Evolutionary conservation across 2,797 vertebrate species (phyloP), one percentile per base, ranked within the genome.

Genomic region (Geranospiza caerulescens): DNA sequence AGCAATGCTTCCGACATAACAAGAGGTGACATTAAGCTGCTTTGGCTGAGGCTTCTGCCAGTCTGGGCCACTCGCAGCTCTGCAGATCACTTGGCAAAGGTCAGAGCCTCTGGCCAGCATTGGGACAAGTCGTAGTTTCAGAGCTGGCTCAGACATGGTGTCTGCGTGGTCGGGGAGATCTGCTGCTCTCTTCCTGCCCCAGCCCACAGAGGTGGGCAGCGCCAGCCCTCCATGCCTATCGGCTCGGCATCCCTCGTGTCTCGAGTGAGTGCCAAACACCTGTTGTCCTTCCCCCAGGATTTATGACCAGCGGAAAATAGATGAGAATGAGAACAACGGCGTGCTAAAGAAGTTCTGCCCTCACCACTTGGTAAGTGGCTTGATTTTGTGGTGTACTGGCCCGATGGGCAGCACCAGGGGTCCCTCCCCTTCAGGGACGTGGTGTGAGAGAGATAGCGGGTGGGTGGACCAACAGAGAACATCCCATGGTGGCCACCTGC

Each of bases 291-390:
- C 73, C 82, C 26, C 13, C 66, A 99, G 99, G 98, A 99, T 99
- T 97, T 99, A 99, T 11, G 99, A 99, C 95, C 99, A 99, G 98
- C 98, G 99, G 91, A 99, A 99, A 97, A 99, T 99, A 20, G 99
- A 99, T 5, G 99, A 99, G 97, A 99, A 99, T 1, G 99, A 99
- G 50, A 99, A 99, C 96, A 99, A 99, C 1, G 99, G 99, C 0
- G 99, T 99, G 6, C 98, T 99, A 68, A 99, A 99, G 97, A 99
- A 99, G 95, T 99, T 99, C 97, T 99, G 99, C 95, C 99, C 99
- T 7, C 99, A 99, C 89, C 99, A 99, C 96, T 97, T 99, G 98
- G 99, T 99, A 93, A 97, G 97, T 21, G 9, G 74, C 74, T 29
- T 19, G 6, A 33, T 72, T 33, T 18, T 4, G 10, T 3, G 6